Evolutionary conservation across 2,113 vertebrate species (phyloP).

Genomic region (Mandrillus leucophaeus): DNA sequence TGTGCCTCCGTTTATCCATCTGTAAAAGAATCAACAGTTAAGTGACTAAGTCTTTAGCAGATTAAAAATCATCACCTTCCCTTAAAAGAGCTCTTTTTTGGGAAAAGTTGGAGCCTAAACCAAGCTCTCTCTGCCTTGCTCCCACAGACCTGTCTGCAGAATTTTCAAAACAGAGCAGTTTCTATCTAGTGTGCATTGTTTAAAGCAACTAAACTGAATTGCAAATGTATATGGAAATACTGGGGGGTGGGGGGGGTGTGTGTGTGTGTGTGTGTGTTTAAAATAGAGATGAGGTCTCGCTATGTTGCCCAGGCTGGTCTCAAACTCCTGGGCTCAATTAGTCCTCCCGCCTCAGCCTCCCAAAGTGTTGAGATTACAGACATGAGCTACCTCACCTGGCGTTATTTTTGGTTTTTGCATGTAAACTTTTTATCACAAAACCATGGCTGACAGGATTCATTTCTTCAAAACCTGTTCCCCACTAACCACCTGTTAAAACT

Average conservation of each 20-base stretch:
- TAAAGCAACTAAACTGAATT: not conserved
- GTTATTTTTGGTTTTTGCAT: not conserved
- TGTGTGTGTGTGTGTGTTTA: too few relatives aligned
- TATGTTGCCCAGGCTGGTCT: too few relatives aligned
- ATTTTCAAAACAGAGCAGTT: not conserved
- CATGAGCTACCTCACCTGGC: too few relatives aligned
- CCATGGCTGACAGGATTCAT: not conserved
- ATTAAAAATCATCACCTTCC: not conserved
- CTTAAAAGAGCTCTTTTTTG: not conserved
- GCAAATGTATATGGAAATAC: not conserved
- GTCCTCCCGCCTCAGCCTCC: too few relatives aligned
- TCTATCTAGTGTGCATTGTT: not conserved
- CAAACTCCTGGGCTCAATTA: too few relatives aligned
- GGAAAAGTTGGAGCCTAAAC: not conserved
- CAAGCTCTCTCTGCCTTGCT: not conserved
- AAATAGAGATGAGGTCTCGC: too few relatives aligned
- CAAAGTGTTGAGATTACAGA: too few relatives aligned
- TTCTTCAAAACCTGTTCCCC: not conserved
- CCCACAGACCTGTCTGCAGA: not conserved
- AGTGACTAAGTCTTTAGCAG: not conserved
- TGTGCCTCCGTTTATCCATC: not conserved
- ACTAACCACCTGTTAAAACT: not conserved
- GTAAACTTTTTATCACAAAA: slow-evolving; percentile 12
- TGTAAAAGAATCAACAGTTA: not conserved
- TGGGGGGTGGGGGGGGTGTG: too few relatives aligned